Evolutionary conservation across 2,797 vertebrate genomes (phyloP).

Genomic region (Spinibarbus caldwelli): DNA sequence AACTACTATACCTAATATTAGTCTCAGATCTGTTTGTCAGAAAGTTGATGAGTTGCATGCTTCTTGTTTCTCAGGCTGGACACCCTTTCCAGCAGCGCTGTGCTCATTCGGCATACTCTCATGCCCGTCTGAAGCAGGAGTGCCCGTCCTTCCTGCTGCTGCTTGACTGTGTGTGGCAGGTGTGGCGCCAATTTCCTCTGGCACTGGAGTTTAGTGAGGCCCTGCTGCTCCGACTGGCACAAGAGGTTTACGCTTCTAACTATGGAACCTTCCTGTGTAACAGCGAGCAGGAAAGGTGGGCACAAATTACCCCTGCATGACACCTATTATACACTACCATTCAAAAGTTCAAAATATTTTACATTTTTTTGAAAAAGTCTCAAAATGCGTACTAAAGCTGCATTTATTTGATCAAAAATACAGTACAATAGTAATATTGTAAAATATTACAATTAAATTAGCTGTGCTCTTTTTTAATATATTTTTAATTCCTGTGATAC

Average conservation of each 20-base stretch:
- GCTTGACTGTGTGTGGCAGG: slow-evolving; percentile 90
- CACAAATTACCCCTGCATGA: background rate
- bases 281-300: slow-evolving; percentile 84
- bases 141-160: slow-evolving; percentile 87
- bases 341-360: background rate
- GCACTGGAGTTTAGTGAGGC: slow-evolving; percentile 84
- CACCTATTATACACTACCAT: background rate
- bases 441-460: too few relatives aligned
- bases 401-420: background rate
- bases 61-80: slow-evolving; percentile 78
- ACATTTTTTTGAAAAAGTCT: background rate
- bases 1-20: background rate
- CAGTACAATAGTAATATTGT: background rate
- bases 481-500: too few relatives aligned
- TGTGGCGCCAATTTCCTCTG: slow-evolving; percentile 85
- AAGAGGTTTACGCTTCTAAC: slow-evolving; percentile 82
- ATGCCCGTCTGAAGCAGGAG: slow-evolving; percentile 82
- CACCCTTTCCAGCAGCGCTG: slow-evolving; percentile 88
- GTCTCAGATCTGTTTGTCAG: background rate
- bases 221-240: slow-evolving; percentile 83
- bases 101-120: slow-evolving; percentile 81
- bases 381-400: background rate
- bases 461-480: too few relatives aligned
- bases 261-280: slow-evolving; percentile 91
- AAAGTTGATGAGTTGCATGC: background rate